Evolutionary conservation across 1,140 invertebrate species (phyloP), one percentile per base, ranked within the genome.

Genomic region (Drosophila rufa): DNA sequence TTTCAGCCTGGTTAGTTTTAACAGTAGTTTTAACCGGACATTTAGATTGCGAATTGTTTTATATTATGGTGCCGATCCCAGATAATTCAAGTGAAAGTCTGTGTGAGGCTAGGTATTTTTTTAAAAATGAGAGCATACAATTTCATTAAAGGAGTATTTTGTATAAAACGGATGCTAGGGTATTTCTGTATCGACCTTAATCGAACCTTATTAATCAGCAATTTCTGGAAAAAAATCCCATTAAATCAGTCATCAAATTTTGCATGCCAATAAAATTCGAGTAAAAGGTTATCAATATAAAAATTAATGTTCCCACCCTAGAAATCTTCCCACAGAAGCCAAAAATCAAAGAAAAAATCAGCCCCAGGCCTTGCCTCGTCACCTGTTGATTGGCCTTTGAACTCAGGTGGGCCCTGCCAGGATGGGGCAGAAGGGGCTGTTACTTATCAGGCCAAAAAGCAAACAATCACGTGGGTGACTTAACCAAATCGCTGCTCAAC

Each of bases 1-100:
- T 71, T 50, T 43, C n/a, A 48, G 68, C 33, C 57, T 47, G 71
- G 56, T 45, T 75, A 55, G 48, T 53, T 36, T 82, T 79, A 79
- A 68, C 83, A 82, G 84, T 86, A 89, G 84, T 83, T 87, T 82
- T 73, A 69, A 45, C 47, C 43, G 59, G 50, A 64, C 70, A 58
- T 62, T 82, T 65, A 60, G 73, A 80, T 85, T 48, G 64, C 64
- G 22, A 77, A 84, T 71, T 25, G 62, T 27, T 17, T 33, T 51
- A 19, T 67, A 68, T 66, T 70, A 43, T 51, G 69, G 11, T 27
- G 12, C 48, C 45, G 11, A 33, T 38, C 11, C 33, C 19, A 43
- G 57, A 74, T 77, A 50, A 57, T 19, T 30, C 48, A 9, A 38
- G 12, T 11, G 19, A n/a, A 40, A 40, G 30, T 5, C 55, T 33